Evolutionary conservation across 2,797 vertebrate species (phyloP).

Genomic region (Rhinoraja longicauda): DNA sequence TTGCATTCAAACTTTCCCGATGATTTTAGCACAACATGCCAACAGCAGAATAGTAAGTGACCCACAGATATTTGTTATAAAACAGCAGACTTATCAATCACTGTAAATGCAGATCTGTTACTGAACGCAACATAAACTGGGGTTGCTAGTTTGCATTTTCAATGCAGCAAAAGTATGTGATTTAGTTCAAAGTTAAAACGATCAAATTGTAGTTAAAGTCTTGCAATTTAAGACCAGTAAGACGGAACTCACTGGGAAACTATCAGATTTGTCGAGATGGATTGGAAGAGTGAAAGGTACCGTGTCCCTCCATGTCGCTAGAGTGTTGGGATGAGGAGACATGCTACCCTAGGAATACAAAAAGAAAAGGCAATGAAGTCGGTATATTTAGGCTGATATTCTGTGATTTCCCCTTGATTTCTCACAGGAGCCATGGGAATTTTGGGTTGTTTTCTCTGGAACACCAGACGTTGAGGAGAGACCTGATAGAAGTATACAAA

Average conservation of each 20-base stretch:
- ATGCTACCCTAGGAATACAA: not conserved
- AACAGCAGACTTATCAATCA: not conserved
- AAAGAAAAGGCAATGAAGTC: not conserved
- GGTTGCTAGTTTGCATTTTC: not conserved
- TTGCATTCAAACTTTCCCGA: not conserved
- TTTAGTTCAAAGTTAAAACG: not conserved
- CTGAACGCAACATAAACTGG: not conserved
- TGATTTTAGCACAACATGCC: not conserved
- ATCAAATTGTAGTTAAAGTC: not conserved
- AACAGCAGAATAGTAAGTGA: not conserved
- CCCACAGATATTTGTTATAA: not conserved
- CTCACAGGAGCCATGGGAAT: not conserved
- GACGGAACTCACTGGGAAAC: not conserved
- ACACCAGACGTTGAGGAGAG: no score
- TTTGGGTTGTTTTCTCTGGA: no score
- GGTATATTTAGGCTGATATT: not conserved
- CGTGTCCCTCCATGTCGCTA: not conserved
- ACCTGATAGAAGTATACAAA: no score
- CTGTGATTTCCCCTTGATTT: not conserved
- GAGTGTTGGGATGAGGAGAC: not conserved
- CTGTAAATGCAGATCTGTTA: not conserved
- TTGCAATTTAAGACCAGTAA: not conserved
- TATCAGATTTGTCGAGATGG: not conserved
- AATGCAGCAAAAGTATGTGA: not conserved
- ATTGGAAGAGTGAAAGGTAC: not conserved